phyloP scores from a whole-genome alignment of 1,140 invertebrate species.

The Macrosteles quadrilineatus region DNA sequence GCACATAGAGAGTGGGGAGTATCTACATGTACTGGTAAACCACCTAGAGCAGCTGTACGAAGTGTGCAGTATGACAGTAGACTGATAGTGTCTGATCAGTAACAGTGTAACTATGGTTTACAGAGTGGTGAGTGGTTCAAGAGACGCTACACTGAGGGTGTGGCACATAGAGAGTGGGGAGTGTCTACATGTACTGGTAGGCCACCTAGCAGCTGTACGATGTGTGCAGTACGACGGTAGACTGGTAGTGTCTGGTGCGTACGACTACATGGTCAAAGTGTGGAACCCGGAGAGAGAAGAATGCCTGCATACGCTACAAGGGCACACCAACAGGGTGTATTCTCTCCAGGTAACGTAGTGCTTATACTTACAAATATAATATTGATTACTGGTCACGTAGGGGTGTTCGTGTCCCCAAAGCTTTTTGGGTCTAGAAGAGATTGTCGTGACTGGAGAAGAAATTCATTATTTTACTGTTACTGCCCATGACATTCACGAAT shows the following conservation, averaged over 20 bases:
- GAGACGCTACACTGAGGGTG: constrained; percentile 93
- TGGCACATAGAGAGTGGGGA: constrained; percentile 94
- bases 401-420: too few relatives aligned
- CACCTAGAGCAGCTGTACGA: too few relatives aligned
- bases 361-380: too few relatives aligned
- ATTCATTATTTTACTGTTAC: too few relatives aligned
- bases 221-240: constrained; percentile 99
- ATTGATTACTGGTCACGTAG: too few relatives aligned
- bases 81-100: too few relatives aligned
- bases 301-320: constrained; percentile 92
- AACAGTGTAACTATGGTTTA: not conserved
- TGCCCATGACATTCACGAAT: too few relatives aligned
- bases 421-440: too few relatives aligned
- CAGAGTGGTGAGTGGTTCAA: constrained; percentile 95
- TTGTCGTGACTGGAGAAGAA: too few relatives aligned
- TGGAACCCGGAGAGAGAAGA: constrained; percentile 96
- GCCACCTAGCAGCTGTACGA: constrained; percentile 95
- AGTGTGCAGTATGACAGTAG: too few relatives aligned
- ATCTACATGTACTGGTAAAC: too few relatives aligned
- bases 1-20: too few relatives aligned
- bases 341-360: constrained; percentile 96
- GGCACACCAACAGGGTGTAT: constrained; percentile 98
- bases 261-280: constrained; percentile 98
- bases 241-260: constrained; percentile 94
- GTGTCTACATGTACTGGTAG: constrained; percentile 90